Conservation (phyloP, 2,888 invertebrate genomes). For the Agrochola lychnidis region DNA sequence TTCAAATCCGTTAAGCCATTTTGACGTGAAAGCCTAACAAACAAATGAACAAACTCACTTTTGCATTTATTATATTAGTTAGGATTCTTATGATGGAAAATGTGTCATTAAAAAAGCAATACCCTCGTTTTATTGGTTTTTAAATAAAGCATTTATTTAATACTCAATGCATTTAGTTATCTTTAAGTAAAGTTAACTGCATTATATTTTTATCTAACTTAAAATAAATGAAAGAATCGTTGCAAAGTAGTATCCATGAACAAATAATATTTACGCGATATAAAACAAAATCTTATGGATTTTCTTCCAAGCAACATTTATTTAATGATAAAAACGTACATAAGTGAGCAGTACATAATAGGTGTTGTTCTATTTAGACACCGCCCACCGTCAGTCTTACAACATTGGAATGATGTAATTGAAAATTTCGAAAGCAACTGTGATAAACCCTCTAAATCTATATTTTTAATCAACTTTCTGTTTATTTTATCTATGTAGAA, state of each 20-base stretch:
- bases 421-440: conserved; percentile 13
- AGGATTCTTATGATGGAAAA: neutral
- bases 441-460: neutral
- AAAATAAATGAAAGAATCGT: neutral
- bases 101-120: neutral
- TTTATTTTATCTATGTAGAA: neutral
- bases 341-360: conserved; percentile 75
- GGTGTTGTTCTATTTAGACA: conserved; percentile 87
- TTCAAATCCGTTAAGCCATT: too few species aligned
- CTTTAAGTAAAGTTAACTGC: neutral
- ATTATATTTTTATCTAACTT: neutral
- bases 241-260: neutral
- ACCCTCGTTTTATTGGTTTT: neutral
- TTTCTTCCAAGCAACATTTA: conserved; percentile 13
- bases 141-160: neutral
- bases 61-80: too few species aligned
- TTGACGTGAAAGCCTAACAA: too few species aligned
- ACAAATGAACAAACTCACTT: too few species aligned
- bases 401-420: conserved; percentile 53
- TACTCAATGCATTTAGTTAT: neutral
- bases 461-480: neutral
- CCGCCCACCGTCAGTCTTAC: conserved; percentile 80
- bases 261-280: neutral
- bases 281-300: neutral
- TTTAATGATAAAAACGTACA: conserved; percentile 55